These are phyloP conservation scores for Cydia fagiglandana DNA, from an alignment of 1,140 invertebrate genomes.

Conservation along the genomic window DNA sequence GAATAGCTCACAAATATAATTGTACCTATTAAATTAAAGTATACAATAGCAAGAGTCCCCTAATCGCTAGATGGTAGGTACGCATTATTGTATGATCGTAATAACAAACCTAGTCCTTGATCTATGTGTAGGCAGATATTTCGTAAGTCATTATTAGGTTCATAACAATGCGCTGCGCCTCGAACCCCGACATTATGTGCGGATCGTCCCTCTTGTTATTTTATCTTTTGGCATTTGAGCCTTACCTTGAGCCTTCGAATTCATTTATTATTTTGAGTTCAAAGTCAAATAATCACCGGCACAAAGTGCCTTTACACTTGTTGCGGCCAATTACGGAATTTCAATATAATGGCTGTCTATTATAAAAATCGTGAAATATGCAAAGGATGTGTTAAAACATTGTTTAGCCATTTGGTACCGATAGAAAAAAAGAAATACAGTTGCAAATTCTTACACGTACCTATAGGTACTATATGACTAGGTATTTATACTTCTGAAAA, in stretches of 20 bases:
- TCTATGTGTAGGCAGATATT: constrained; percentile 64
- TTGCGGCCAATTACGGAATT: constrained; percentile 7
- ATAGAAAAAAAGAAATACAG: neutral
- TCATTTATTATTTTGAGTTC: constrained; percentile 31
- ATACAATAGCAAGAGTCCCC: constrained; percentile 38
- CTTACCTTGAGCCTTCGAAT: constrained; percentile 31
- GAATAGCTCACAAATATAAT: constrained; percentile 9
- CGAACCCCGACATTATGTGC: constrained; percentile 46
- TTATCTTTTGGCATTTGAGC: constrained; percentile 41
- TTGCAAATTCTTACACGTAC: neutral
- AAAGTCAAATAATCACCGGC: constrained; percentile 25
- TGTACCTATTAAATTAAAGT: neutral
- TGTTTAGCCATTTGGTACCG: neutral
- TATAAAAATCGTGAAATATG: constrained; percentile 17
- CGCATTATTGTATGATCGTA: constrained; percentile 46
- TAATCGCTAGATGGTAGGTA: constrained; percentile 41
- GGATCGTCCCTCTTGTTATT: constrained; percentile 39
- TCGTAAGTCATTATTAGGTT: constrained; percentile 58
- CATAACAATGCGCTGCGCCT: constrained; percentile 50
- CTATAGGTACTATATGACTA: neutral
- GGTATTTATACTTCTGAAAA: too few species aligned
- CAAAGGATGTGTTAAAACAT: neutral
- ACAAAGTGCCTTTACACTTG: constrained; percentile 20
- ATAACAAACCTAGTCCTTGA: constrained; percentile 65
- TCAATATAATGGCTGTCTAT: constrained; percentile 15